Base-by-base conservation (phyloP, 2,888 invertebrate genomes). In the Trachelus stipa region DNA sequence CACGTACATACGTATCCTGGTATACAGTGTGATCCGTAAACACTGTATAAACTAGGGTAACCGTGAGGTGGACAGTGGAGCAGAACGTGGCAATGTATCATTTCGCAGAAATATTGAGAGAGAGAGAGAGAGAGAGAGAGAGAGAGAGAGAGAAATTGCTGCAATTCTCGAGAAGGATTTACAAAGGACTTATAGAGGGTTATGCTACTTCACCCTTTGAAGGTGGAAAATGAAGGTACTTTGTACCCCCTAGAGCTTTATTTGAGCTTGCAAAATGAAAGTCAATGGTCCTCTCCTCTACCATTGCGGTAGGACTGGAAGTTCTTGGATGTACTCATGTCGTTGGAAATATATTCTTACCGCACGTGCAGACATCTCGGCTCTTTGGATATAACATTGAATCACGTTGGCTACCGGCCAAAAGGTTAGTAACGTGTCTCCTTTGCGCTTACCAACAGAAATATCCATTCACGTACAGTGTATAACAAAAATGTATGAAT, bases 401-500 rank as follows among this genome's bases (percentile, higher is more conserved):
- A 86, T 84, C 83, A 81, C 68, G 78, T 76, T 87, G 88, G 88
- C 86, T 80, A 79, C 77, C 79, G 80, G 88, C 88, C 88, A 88
- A 82, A 83, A 77, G 75, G 77, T 81, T 81, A 81, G 81, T 78
- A 78, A 81, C 79, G 82, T 69, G 81, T 78, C 75, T 71, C 79
- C 77, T 79, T 82, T 82, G 84, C 81, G 79, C 77, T 79, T 81
- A 82, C 81, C 78, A 78, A 81, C 82, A 82, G 79, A 77, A 82
- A 82, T 82, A 82, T 81, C 81, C 84, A 85, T 86, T 86, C 85
- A 86, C 76, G 78, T 77, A 81, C 79, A 56, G 40, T 56, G 40
- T 56, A 23, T 56, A 56, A 56, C 40, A 56, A 56, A 56, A 56
- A 56, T 56, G 23, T 56, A 23, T 56, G 40, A 56, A 6, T 23